Evolutionary conservation across 2,113 vertebrate species (phyloP), one percentile per base, ranked within the genome.

Genomic region (Cromileptes altivelis): DNA sequence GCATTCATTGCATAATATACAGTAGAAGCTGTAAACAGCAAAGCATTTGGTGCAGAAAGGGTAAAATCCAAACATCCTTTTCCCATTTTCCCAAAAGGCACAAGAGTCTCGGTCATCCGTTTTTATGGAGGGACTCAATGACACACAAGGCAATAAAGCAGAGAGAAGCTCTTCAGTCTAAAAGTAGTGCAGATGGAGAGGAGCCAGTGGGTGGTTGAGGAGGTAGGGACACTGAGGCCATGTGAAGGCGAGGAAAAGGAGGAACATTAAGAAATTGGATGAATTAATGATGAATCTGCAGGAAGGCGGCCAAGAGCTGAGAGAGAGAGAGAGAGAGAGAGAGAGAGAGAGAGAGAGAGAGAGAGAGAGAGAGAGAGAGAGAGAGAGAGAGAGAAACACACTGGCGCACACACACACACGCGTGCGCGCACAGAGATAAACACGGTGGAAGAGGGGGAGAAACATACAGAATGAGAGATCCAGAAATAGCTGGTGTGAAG

Each of bases 261-360:
- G 78, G 82, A 85, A 82, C 85, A 82, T 82, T 78, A 81, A 88
- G 82, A 83, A 83, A 91, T 83, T 84, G 83, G 78, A 91, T 89
- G 75, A 89, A 93, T 91, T 81, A 88, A 85, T 88, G 74, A 91
- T 93, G 82, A 86, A 86, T 70, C 74, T 82, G 60, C 87, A 88
- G 82, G 75, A 82, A 83, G 79, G 56, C 75, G 58, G 85, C 89
- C 80, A 88, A 71, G 71, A 80, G 72, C 27, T 30, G 69, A 68
- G 81, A 45, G 33, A 18, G 53, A 21, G 62, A 10, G 33, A 42
- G 15, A 27, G 56, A 37, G 33, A 37, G 33, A 37, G 33, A 37
- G 33, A 18, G 53, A 27, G 62, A 10, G 33, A 42, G 15, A 45
- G 56, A 33, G 33, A 33, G 33, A 33, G 33, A 33, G 68, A 68